phyloP scores from a whole-genome alignment of 1,140 invertebrate species.

The Ceratina australensis region DNA sequence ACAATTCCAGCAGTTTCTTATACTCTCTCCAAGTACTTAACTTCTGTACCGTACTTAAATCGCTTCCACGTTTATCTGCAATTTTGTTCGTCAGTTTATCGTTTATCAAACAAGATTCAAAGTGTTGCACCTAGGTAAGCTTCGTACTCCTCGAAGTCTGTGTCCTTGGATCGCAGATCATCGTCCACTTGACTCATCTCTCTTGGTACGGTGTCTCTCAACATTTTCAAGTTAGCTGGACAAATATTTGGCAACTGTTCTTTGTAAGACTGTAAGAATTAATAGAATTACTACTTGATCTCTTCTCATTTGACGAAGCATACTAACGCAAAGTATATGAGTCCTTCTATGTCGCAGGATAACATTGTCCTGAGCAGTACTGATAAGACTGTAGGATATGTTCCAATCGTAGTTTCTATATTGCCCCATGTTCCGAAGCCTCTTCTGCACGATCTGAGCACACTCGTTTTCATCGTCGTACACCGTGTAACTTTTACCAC shows the following conservation, averaged over 20 bases:
- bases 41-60: constrained; percentile 1
- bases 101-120: not conserved
- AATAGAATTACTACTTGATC: not conserved
- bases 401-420: constrained; percentile 14
- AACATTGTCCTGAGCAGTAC: not conserved
- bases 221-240: not conserved
- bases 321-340: constrained; percentile 6
- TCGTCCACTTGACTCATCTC: not conserved
- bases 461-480: not conserved
- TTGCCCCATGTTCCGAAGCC: too few species aligned
- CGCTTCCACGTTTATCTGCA: not conserved
- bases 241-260: not conserved
- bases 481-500: not conserved
- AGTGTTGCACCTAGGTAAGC: not conserved
- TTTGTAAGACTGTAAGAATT: constrained; percentile 3
- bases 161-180: not conserved
- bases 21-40: constrained; percentile 11
- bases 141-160: constrained; percentile 11
- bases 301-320: not conserved
- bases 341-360: not conserved
- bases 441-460: not conserved
- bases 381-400: not conserved
- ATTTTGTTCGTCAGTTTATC: not conserved
- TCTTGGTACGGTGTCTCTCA: not conserved
- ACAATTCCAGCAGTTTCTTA: not conserved